A percentile compares a stretch with the other conserved stretches of the same genome.
These are phyloP conservation scores for Oriolus oriolus DNA, from an alignment of 2,113 vertebrate species.

Conservation along the genomic window DNA sequence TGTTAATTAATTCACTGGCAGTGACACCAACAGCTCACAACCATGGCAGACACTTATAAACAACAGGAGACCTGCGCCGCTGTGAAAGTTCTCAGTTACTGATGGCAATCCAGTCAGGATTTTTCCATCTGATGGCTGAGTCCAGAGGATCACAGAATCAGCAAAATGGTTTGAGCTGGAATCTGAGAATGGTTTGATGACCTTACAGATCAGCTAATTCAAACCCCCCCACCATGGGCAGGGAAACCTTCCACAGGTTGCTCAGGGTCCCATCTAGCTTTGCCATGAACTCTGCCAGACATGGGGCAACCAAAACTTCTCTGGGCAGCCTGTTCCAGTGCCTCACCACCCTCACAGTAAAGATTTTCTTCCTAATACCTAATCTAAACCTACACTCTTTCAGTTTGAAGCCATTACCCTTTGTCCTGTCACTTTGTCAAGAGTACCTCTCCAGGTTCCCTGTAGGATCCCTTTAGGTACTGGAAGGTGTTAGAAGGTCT, in stretches of 20 bases:
- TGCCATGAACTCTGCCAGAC: not conserved
- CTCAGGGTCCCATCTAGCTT: not conserved
- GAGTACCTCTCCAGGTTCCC: not conserved
- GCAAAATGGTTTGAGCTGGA: not conserved
- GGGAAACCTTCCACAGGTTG: not conserved
- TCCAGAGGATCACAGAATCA: not conserved
- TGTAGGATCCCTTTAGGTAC: not conserved
- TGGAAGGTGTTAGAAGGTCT: not conserved
- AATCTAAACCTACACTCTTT: not conserved
- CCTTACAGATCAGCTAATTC: not conserved
- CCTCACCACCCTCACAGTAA: not conserved
- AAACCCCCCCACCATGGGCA: rapidly evolving
- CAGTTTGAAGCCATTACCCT: not conserved
- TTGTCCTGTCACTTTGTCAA: not conserved
- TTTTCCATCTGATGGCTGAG: not conserved
- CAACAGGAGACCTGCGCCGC: not conserved
- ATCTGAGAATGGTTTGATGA: not conserved
- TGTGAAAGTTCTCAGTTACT: not conserved
- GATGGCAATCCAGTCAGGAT: not conserved
- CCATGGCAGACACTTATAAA: not conserved
- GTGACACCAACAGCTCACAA: not conserved
- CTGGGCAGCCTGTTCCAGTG: not conserved
- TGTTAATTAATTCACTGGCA: not conserved
- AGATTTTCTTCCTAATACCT: not conserved
- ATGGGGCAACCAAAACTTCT: not conserved